These are phyloP conservation scores for Sorex maritimensis DNA, from an alignment of 2,797 vertebrate genomes.

Conservation along the genomic window DNA sequence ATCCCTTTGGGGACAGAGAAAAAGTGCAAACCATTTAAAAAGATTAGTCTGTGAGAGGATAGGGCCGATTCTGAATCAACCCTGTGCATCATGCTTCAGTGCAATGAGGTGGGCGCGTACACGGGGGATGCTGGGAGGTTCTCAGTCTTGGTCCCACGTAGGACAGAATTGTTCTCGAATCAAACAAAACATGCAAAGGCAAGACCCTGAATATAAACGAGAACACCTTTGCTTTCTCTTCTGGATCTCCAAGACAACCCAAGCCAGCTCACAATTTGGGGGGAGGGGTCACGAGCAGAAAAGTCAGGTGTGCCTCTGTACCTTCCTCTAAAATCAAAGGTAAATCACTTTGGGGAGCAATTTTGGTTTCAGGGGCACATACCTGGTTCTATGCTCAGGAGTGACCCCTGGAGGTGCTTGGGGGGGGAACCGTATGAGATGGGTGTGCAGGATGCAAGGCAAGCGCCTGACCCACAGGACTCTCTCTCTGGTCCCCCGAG, in stretches of 20 bases:
- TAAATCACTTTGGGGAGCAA: not conserved
- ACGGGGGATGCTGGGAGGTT: not conserved
- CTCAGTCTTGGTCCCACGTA: slow-evolving; percentile 2
- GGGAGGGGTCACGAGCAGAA: not conserved
- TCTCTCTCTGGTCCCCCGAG: too few relatives aligned
- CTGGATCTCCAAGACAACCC: not conserved
- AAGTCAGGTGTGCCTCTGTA: not conserved
- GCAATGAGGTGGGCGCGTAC: not conserved
- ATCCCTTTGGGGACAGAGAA: slow-evolving; percentile 66
- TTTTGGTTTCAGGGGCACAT: too few relatives aligned
- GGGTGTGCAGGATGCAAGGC: too few relatives aligned
- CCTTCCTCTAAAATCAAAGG: not conserved
- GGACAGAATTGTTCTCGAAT: not conserved
- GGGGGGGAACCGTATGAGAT: too few relatives aligned
- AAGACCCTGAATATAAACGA: slow-evolving; percentile 22
- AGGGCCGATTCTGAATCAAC: not conserved
- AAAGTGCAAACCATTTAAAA: slow-evolving; percentile 62
- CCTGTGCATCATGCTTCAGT: slow-evolving; percentile 5
- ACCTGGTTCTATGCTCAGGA: too few relatives aligned
- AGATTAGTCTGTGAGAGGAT: slow-evolving; percentile 53
- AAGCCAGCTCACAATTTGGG: not conserved
- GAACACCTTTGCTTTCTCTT: slow-evolving; percentile 56
- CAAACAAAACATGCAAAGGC: slow-evolving; percentile 30
- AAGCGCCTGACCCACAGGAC: too few relatives aligned
- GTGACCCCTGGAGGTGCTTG: too few relatives aligned